phyloP scores from a whole-genome alignment of 2,888 invertebrate genomes.

The Megastigmus dorsalis region DNA sequence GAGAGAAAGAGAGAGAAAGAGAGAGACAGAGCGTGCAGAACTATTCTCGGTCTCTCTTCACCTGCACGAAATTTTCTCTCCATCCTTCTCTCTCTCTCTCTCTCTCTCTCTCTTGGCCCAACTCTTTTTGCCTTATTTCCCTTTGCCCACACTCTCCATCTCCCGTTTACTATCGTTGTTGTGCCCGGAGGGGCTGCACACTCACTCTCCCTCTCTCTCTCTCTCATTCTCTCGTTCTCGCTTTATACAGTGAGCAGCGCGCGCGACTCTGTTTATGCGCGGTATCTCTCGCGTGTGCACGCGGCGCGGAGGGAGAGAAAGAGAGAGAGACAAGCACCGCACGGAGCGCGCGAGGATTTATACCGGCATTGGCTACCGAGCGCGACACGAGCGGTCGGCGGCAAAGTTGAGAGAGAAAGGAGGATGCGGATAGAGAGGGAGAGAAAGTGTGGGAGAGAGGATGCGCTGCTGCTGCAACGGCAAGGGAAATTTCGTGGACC shows the following conservation, averaged over 20 bases:
- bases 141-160: not conserved
- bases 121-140: not conserved
- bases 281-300: conserved; percentile 40
- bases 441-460: conserved; percentile 12
- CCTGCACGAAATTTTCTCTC: conserved; percentile 39
- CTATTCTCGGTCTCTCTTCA: conserved; percentile 30
- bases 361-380: conserved; percentile 44
- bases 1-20: conserved; percentile 20
- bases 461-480: not conserved
- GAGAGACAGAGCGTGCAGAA: conserved; percentile 29
- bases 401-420: not conserved
- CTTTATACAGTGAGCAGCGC: not conserved
- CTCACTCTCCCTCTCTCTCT: not conserved
- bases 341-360: conserved; percentile 27
- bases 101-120: not conserved
- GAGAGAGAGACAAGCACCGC: too few species aligned
- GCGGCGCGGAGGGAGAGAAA: too few species aligned
- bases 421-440: not conserved
- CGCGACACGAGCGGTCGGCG: not conserved
- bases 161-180: too few species aligned
- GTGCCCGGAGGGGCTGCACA: too few species aligned
- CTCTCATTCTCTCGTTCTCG: not conserved
- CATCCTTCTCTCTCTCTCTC: conserved; percentile 9
- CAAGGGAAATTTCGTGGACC: too few species aligned
- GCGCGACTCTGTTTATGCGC: not conserved